These are phyloP conservation scores for Poecilia wingei DNA, from an alignment of 2,797 vertebrate species.

Conservation along the genomic window DNA sequence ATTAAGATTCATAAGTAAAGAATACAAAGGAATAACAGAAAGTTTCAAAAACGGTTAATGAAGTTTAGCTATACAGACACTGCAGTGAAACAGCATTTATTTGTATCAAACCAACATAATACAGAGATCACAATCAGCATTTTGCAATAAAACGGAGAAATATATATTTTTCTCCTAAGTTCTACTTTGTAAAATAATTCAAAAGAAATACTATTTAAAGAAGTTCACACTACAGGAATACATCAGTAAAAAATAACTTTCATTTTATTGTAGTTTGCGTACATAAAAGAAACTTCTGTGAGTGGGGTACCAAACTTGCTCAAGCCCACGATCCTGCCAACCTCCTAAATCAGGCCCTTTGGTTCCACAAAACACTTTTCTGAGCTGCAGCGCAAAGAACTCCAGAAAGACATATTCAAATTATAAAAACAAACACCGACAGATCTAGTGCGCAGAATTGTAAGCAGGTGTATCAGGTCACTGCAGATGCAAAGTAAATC, in stretches of 20 bases:
- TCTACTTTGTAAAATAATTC: not conserved
- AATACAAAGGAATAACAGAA: not conserved
- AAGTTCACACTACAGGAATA: not conserved
- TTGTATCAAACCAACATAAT: not conserved
- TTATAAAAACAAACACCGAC: constrained; percentile 36
- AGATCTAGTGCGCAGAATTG: constrained; percentile 24
- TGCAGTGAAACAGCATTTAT: not conserved
- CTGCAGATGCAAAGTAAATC: constrained; percentile 41
- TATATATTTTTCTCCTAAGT: not conserved
- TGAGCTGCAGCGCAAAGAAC: constrained; percentile 21
- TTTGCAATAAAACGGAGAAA: not conserved
- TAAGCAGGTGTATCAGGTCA: constrained; percentile 39
- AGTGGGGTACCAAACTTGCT: not conserved
- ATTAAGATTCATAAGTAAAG: not conserved
- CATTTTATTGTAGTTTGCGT: not conserved
- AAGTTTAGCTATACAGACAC: not conserved
- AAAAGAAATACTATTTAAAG: not conserved
- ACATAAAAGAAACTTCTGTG: not conserved
- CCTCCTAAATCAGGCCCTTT: not conserved
- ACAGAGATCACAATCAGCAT: not conserved
- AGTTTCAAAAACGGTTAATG: not conserved
- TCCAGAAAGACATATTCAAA: constrained; percentile 33
- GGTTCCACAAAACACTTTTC: not conserved
- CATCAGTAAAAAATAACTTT: not conserved
- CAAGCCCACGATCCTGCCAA: not conserved